These are phyloP conservation scores for Rhabdomys dilectus DNA, from an alignment of 2,113 vertebrate genomes.

Conservation along the genomic window DNA sequence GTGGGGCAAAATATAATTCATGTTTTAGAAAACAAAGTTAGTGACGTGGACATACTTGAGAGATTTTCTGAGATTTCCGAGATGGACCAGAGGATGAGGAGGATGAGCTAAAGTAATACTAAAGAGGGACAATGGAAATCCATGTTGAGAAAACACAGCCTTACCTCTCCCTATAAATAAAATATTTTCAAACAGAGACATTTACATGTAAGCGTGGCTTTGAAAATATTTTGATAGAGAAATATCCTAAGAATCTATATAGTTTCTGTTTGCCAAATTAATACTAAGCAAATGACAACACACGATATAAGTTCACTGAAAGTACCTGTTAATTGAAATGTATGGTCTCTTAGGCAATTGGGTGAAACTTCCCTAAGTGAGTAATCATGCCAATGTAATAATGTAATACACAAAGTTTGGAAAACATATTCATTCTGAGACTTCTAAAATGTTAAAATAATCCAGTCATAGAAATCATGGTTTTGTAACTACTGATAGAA, in stretches of 20 bases:
- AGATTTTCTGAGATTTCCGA: not conserved
- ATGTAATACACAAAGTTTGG: not conserved
- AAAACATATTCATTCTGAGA: not conserved
- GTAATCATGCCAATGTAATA: not conserved
- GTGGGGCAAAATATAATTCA: not conserved
- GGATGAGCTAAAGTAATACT: not conserved
- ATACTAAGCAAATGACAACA: not conserved
- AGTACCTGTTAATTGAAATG: slow-evolving; percentile 21
- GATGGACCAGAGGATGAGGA: not conserved
- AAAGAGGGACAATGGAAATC: not conserved
- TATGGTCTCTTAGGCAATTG: not conserved
- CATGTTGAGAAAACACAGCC: not conserved
- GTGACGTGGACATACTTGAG: not conserved
- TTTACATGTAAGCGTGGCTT: not conserved
- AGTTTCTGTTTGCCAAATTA: not conserved
- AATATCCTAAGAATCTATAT: not conserved
- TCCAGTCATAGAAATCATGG: not conserved
- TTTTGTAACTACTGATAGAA: slow-evolving; percentile 21
- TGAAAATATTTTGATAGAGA: not conserved
- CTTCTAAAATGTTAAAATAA: not conserved
- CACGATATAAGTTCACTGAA: not conserved
- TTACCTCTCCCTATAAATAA: not conserved
- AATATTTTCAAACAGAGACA: not conserved
- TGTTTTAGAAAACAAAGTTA: not conserved
- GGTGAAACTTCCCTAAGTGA: not conserved